These are phyloP conservation scores for Plotosus lineatus DNA, from an alignment of 2,113 vertebrate genomes.

Conservation along the genomic window DNA sequence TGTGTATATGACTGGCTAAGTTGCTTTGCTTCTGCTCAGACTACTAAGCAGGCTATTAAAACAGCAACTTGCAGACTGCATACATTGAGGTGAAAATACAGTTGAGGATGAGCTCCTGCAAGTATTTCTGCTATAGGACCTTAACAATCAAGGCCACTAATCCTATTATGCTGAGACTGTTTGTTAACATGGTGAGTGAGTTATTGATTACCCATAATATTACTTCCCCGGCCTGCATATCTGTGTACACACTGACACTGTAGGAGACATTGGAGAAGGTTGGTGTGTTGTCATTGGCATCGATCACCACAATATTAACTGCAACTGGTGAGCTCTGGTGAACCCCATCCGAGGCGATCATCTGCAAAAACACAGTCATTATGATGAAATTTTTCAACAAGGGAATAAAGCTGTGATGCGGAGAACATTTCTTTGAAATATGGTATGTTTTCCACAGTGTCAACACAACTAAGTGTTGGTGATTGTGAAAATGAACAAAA, in stretches of 20 bases:
- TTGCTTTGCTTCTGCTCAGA: conserved; percentile 27
- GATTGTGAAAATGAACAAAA: not conserved
- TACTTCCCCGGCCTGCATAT: conserved; percentile 84
- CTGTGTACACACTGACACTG: conserved; percentile 85
- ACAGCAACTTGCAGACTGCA: not conserved
- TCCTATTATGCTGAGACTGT: conserved; percentile 44
- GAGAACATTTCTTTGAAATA: not conserved
- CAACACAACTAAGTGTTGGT: not conserved
- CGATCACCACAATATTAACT: conserved; percentile 87
- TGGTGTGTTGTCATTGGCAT: conserved; percentile 94
- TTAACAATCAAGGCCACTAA: conserved; percentile 33
- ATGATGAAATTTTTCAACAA: not conserved
- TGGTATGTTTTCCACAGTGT: not conserved
- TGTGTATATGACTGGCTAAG: conserved; percentile 28
- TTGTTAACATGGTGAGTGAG: conserved; percentile 35
- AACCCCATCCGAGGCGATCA: conserved; percentile 90
- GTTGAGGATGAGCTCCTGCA: conserved; percentile 20
- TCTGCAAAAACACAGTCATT: conserved; percentile 68
- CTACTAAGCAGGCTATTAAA: conserved; percentile 41
- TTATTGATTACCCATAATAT: conserved; percentile 79
- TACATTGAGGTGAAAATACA: conserved; percentile 7
- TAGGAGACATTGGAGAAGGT: conserved; percentile 91
- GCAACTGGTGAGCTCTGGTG: conserved; percentile 86
- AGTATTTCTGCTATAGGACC: conserved; percentile 45
- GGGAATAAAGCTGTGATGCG: conserved; percentile 9